phyloP scores from a whole-genome alignment of 1,140 invertebrate species.

The Macrobrachium rosenbergii region DNA sequence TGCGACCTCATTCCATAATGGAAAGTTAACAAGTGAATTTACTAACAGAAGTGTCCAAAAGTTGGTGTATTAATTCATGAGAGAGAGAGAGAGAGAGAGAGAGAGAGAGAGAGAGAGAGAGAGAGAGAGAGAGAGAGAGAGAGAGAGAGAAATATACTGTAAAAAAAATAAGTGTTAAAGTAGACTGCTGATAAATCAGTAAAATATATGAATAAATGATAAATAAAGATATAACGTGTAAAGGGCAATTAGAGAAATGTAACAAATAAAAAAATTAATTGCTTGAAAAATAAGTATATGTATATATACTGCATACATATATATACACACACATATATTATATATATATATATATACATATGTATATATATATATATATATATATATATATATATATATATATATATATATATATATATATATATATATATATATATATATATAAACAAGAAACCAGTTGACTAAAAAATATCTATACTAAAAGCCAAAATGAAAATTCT shows the following conservation, averaged over 20 bases:
- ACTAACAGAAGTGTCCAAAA: too few relatives aligned
- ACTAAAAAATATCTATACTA: too few relatives aligned
- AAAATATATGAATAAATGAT: not conserved
- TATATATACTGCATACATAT: too few relatives aligned
- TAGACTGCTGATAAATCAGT: not conserved
- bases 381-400: conserved; percentile 37
- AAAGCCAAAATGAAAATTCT: too few relatives aligned
- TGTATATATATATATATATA: conserved; percentile 20
- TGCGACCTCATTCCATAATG: too few relatives aligned
- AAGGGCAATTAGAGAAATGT: too few relatives aligned
- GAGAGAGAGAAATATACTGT: not conserved
- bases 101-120: conserved; percentile 16
- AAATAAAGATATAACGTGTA: too few relatives aligned
- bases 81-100: conserved; percentile 11
- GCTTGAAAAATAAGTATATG: not conserved
- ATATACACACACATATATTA: too few relatives aligned
- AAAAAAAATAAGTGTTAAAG: not conserved
- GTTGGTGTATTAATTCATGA: not conserved
- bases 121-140: conserved; percentile 37
- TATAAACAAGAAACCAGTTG: not conserved
- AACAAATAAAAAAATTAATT: too few relatives aligned
- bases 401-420: conserved; percentile 2
- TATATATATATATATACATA: not conserved
- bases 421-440: conserved; percentile 38
- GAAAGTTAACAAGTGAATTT: too few relatives aligned